phyloP scores from a whole-genome alignment of 2,797 vertebrate genomes.

The Rhodeus uyekii region DNA sequence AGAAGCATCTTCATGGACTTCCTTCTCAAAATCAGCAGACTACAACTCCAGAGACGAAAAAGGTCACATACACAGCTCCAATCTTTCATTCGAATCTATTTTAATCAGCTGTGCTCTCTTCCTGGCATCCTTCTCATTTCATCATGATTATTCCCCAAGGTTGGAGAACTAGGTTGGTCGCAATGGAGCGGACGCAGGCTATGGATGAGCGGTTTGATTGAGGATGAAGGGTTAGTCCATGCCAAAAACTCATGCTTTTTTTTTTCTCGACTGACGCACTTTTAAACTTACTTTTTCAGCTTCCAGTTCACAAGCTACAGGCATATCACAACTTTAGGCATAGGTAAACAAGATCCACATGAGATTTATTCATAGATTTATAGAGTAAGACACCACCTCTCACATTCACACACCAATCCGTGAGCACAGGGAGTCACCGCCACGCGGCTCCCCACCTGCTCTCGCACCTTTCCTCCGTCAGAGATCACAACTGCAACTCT shows the following conservation, averaged over 20 bases:
- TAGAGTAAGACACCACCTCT: background rate
- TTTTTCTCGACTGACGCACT: background rate
- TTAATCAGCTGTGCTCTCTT: slow-evolving; percentile 45
- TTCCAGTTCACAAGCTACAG: background rate
- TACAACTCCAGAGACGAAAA: slow-evolving; percentile 38
- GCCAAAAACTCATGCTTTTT: slow-evolving; percentile 18
- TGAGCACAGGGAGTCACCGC: slow-evolving; percentile 44
- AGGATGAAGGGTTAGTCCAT: slow-evolving; percentile 30
- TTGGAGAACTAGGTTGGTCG: slow-evolving; percentile 46
- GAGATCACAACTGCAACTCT: slow-evolving; percentile 54
- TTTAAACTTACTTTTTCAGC: background rate
- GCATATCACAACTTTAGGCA: background rate
- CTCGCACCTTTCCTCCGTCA: slow-evolving; percentile 53
- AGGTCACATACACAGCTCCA: slow-evolving; percentile 47
- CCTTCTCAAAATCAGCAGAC: slow-evolving; percentile 35
- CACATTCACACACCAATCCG: background rate
- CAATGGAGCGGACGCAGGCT: slow-evolving; percentile 33
- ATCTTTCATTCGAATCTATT: slow-evolving; percentile 38
- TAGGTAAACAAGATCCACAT: slow-evolving; percentile 31
- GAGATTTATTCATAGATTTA: slow-evolving; percentile 2
- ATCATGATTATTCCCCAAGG: slow-evolving; percentile 52
- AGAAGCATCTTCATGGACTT: slow-evolving; percentile 36
- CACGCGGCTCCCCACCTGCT: slow-evolving; percentile 53
- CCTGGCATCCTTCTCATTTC: slow-evolving; percentile 43
- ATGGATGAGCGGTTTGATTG: slow-evolving; percentile 48